These are phyloP conservation scores for Cremastinae sp. DNA, from an alignment of 2,888 invertebrate genomes.

Conservation along the genomic window DNA sequence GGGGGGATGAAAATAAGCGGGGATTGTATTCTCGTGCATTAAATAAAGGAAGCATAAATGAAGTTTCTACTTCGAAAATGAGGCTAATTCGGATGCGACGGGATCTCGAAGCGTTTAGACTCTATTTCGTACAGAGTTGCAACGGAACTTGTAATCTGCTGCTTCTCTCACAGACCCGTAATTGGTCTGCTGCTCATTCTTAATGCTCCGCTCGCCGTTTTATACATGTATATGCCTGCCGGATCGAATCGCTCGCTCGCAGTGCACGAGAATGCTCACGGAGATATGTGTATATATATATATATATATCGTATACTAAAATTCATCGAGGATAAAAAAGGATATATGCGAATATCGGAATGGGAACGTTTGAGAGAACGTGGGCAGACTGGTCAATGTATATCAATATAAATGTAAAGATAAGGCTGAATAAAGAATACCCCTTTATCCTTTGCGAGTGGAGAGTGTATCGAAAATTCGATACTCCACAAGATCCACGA, in stretches of 20 bases:
- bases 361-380: conserved; percentile 7
- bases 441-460: conserved; percentile 34
- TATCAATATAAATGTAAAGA: conserved; percentile 67
- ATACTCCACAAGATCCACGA: no score
- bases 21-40: conserved; percentile 7
- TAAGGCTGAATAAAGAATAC: conserved; percentile 34
- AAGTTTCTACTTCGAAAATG: conserved; percentile 32
- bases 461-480: conserved; percentile 61
- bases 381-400: conserved; percentile 70
- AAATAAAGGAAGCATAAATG: conserved; percentile 32
- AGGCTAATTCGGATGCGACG: conserved; percentile 50
- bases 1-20: conserved; percentile 4
- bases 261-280: conserved; percentile 5
- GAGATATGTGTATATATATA: no score
- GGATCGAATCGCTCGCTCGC: conserved; percentile 16
- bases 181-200: conserved; percentile 35
- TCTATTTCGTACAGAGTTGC: conserved; percentile 41
- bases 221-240: conserved; percentile 35
- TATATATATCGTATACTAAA: conserved; percentile 16
- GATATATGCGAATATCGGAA: conserved; percentile 69
- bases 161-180: conserved; percentile 12
- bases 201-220: conserved; percentile 39
- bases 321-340: conserved; percentile 29
- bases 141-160: conserved; percentile 25
- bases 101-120: conserved; percentile 31